phyloP scores from a whole-genome alignment of 2,888 invertebrate species.

The Ectemnius cavifrons region DNA sequence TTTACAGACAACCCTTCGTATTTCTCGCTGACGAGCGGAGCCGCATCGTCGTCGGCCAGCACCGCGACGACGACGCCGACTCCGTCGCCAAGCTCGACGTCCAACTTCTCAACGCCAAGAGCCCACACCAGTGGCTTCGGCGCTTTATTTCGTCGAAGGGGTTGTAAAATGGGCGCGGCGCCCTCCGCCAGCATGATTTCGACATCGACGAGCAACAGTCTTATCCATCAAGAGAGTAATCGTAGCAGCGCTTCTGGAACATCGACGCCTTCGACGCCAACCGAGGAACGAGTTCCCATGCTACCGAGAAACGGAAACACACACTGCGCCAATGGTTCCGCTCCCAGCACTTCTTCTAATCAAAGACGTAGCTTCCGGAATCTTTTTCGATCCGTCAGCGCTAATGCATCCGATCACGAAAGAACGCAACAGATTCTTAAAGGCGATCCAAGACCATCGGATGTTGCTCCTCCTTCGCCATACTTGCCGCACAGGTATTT shows the following conservation, averaged over 20 bases:
- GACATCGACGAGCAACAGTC: constrained; percentile 59
- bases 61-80: constrained; percentile 37
- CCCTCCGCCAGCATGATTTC: constrained; percentile 63
- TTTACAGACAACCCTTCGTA: constrained; percentile 89
- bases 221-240: constrained; percentile 55
- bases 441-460: constrained; percentile 85
- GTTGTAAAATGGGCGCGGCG: constrained; percentile 66
- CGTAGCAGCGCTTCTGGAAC: constrained; percentile 57
- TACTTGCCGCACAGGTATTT: constrained; percentile 69
- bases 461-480: constrained; percentile 82
- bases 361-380: constrained; percentile 80
- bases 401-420: constrained; percentile 81
- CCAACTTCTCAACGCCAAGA: constrained; percentile 36
- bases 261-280: constrained; percentile 62
- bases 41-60: constrained; percentile 51
- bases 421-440: constrained; percentile 83
- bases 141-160: constrained; percentile 62
- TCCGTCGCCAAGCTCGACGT: constrained; percentile 14
- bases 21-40: constrained; percentile 82
- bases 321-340: constrained; percentile 25
- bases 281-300: constrained; percentile 66
- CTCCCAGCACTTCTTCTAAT: constrained; percentile 34
- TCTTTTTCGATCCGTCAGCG: constrained; percentile 83
- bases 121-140: constrained; percentile 63
- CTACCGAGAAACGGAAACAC: constrained; percentile 40